Conservation (phyloP, 1,140 invertebrate species). For the Mesaphorura yosii region DNA sequence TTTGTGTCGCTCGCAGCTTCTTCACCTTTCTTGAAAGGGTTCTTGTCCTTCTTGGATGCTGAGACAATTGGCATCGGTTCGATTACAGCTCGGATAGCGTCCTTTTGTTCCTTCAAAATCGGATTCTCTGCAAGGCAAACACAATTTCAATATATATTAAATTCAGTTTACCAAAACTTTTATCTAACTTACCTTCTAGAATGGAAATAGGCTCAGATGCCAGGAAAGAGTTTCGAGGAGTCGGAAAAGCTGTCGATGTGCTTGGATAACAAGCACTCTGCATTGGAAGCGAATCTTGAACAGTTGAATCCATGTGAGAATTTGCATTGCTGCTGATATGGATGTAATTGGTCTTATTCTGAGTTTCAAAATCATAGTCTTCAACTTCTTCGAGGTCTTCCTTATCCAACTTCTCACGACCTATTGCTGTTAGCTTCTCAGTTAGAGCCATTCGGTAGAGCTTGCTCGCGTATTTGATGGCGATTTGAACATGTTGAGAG, state of each 20-base stretch:
- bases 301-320: not conserved
- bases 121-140: slow-evolving; percentile 20
- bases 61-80: no score
- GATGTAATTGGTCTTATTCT: not conserved
- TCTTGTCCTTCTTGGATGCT: not conserved
- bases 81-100: slow-evolving; percentile 24
- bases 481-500: slow-evolving; percentile 61
- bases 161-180: not conserved
- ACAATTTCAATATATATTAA: not conserved
- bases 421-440: slow-evolving; percentile 41
- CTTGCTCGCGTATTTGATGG: slow-evolving; percentile 73
- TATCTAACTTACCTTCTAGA: no score
- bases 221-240: not conserved
- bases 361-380: slow-evolving; percentile 29
- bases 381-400: slow-evolving; percentile 32
- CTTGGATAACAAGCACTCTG: not conserved
- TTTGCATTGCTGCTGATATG: not conserved
- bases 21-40: slow-evolving; percentile 26
- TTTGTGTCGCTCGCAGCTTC: not conserved
- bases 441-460: slow-evolving; percentile 61
- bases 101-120: slow-evolving; percentile 24
- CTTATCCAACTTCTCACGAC: slow-evolving; percentile 33
- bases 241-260: not conserved
- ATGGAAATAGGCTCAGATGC: not conserved
- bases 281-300: not conserved